Base-by-base conservation (phyloP, 1,140 invertebrate genomes). In the Danaus plexippus region DNA sequence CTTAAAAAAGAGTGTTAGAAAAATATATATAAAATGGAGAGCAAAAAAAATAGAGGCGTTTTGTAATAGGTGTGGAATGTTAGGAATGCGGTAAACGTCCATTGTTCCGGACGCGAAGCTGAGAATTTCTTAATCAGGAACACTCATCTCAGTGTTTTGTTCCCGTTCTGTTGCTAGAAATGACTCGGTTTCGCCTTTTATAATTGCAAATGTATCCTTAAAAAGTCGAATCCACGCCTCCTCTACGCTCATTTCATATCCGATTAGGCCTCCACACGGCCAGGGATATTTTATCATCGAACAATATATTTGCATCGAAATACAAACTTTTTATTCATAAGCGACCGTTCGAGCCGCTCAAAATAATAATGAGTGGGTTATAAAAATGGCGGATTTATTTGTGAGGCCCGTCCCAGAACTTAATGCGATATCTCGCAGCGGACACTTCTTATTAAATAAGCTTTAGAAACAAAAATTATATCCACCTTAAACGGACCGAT, bases 321-420 rank as follows among this genome's bases (percentile, higher is more conserved):
- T 81, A 81, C 75, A 79, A 63, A 60, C 64, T 74, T 77, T 81
- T 82, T 82, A 79, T 79, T 79, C 77, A 77, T 77, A 80, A 80
- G 70, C 73, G 70, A 66, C 66, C 72, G 60, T 75, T 79, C 66
- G 54, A 59, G 62, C 56, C 66, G 69, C 73, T 73, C 67, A 69
- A 73, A 73, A 79, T 78, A 76, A 82, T 83, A 84, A 80, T 77
- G 77, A 82, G 74, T 54, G 62, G 72, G 74, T 72, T 82, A 77
- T 84, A 86, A 86, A 82, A 81, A 78, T 77, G 60, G 64, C 69
- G 75, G 77, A 81, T 84, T 85, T 83, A 85, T 85, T 70, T 64
- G 22, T 7, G 62, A 63, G 66, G 61, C 49, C 67, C 50, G 45
- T 53, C 43, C 64, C 53, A 54, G 54, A 15, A 56, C 61, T 63